These are phyloP conservation scores for Polydesmus complanatus DNA, from an alignment of 2,888 invertebrate species.

Conservation along the genomic window DNA sequence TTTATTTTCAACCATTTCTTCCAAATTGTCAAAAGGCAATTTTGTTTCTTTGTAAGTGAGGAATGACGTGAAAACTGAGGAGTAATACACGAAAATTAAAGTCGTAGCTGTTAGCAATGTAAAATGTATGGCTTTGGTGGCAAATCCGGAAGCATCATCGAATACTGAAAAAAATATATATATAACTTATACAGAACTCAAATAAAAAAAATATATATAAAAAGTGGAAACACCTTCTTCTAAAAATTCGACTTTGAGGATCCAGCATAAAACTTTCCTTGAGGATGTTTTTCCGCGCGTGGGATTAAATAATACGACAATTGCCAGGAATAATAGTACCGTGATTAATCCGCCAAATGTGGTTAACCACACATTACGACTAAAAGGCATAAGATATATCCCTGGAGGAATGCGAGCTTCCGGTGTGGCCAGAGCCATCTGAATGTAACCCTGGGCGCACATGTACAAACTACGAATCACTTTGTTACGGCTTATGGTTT, in stretches of 20 bases:
- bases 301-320: background rate
- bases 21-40: slow-evolving; percentile 1
- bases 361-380: background rate
- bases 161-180: slow-evolving; percentile 2
- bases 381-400: background rate
- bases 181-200: no score
- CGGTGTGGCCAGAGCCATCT: background rate
- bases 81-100: slow-evolving; percentile 3
- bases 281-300: background rate
- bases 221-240: background rate
- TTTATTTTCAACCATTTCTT: slow-evolving; percentile 3
- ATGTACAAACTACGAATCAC: no score
- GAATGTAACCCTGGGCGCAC: background rate
- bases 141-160: background rate
- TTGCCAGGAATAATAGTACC: background rate
- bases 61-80: slow-evolving; percentile 6
- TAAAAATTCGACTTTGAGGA: background rate
- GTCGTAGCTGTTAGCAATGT: background rate
- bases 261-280: background rate
- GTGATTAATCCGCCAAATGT: background rate
- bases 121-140: background rate
- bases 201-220: no score
- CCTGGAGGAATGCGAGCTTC: background rate
- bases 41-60: slow-evolving; percentile 6
- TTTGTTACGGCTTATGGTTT: no score